phyloP scores from a whole-genome alignment of 2,888 invertebrate genomes.

The Coelinius sp. region DNA sequence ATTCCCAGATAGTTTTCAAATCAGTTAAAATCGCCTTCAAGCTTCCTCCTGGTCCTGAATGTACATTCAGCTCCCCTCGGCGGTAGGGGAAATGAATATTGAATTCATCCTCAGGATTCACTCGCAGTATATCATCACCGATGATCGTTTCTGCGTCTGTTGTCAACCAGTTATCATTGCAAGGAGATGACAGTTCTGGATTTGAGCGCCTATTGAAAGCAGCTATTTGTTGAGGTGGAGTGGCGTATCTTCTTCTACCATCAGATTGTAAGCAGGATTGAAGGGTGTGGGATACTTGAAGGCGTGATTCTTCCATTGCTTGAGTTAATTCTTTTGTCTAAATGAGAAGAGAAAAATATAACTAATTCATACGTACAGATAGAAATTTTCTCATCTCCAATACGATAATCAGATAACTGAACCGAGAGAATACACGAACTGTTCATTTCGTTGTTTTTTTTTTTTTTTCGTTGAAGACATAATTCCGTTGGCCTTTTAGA shows the following conservation, averaged over 20 bases:
- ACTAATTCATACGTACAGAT: too few relatives aligned
- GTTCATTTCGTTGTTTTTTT: too few relatives aligned
- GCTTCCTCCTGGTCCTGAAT: conserved; percentile 87
- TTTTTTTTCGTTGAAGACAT: too few relatives aligned
- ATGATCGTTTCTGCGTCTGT: conserved; percentile 79
- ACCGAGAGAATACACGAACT: too few relatives aligned
- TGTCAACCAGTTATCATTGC: conserved; percentile 77
- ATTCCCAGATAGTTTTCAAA: conserved; percentile 90
- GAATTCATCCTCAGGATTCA: conserved; percentile 80
- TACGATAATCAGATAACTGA: too few relatives aligned
- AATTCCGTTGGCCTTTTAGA: too few relatives aligned
- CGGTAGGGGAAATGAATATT: conserved; percentile 92
- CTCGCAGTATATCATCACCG: conserved; percentile 83
- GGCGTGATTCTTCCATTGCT: conserved; percentile 87
- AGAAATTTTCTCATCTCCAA: too few relatives aligned
- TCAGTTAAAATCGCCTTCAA: conserved; percentile 87
- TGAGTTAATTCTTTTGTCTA: conserved; percentile 79
- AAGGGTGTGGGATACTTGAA: conserved; percentile 88
- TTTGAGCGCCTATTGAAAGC: conserved; percentile 86
- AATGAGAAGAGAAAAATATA: neutral
- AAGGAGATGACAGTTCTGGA: conserved; percentile 77
- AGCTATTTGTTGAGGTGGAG: conserved; percentile 91
- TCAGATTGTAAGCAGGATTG: conserved; percentile 89
- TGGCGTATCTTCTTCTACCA: conserved; percentile 85
- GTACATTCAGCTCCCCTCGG: conserved; percentile 90